Base-by-base conservation (phyloP, 2,888 invertebrate genomes). In the Euzetes globulus region DNA sequence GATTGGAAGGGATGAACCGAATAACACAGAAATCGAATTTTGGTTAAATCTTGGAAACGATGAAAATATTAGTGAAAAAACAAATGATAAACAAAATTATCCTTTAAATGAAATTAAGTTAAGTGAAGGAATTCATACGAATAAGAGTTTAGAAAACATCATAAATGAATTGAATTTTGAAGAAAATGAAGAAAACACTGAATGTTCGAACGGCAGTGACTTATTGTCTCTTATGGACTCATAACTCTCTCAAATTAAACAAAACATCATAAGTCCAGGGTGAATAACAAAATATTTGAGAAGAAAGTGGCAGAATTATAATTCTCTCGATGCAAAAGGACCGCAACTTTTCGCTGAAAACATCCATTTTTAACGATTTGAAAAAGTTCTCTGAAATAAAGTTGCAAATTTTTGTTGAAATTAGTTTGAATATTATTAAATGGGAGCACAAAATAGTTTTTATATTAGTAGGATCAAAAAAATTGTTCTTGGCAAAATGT, bases 141-240 rank as follows among this genome's bases (percentile, higher is more conserved):
- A 74, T n/a, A 37, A 55, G 55, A 70, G 25, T 41, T 45, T 74
- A 60, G 41, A 71, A n/a, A 41, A 74, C 4, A 74, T 74, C 52
- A 74, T 74, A 25, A 55, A 55, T 19, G 74, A 74, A 19, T 71
- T 74, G 25, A 73, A 52, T 70, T 41, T 41, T 29, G 45, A 45
- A 17, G 68, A 68, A 2, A 52, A 45, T 25, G 73, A 73, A 45
- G 27, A 65, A 4, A 58, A 63, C 47, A 0, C 27, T n/a, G 22
- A 71, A 11, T 19, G 1, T 74, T 52, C 55, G 1, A 45, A 47
- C 15, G 68, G 37, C n/a, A 45, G 11, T 5, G 68, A 68, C 41
- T 68, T 68, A 41, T 68, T 68, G 22, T 37, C n/a, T 9, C 45
- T 68, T 2, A 68, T 68, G 68, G 68, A 68, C 13, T 68, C 68